Base-by-base conservation (phyloP, 2,797 vertebrate species). In the Macropus fuliginosus region DNA sequence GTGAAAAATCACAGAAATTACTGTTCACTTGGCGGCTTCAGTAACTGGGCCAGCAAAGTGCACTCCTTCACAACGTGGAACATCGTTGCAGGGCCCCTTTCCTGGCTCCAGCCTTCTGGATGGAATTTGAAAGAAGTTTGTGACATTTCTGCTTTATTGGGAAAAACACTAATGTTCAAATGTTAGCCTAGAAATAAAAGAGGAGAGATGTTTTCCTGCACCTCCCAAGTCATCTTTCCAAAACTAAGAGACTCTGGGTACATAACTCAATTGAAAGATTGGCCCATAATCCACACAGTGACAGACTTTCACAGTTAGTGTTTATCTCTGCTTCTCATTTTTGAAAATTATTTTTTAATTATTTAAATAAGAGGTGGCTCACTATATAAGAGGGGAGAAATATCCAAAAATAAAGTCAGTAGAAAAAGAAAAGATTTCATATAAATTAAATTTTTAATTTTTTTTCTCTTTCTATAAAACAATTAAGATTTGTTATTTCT, bases 401-500 rank as follows among this genome's bases (percentile, higher is more conserved):
- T 46, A 46, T 66, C 40, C 29, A 6, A 40, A 81, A 81, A 46
- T 81, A 46, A 81, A 81, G 2, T 0, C 40, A n/a, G 9, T 21
- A 74, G 74, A 87, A 87, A 46, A 50, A 87, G 24, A 11, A 50
- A 87, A 87, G 21, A 50, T 50, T 87, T 87, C 9, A 87, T 27
- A 46, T 24, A 46, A 87, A 12, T 46, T 87, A 87, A 1, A 27
- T 27, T 40, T 62, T 59, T 66, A 27, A 87, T 95, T 93, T 52
- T 81, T 81, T 89, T 5, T 11, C 52, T 91, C 59, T 81, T 0
- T 40, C 92, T 31, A 74, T 94, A 40, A 91, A 94, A 93, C 46
- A 54, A 92, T 96, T 92, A 94, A 62, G 6, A 94, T n/a, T 52
- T 74, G 93, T 94, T 94, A 4, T 24, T 96, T 94, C 27, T 94